Evolutionary conservation across 2,113 vertebrate species (phyloP), one percentile per base, ranked within the genome.

Genomic region (Sula dactylatra): DNA sequence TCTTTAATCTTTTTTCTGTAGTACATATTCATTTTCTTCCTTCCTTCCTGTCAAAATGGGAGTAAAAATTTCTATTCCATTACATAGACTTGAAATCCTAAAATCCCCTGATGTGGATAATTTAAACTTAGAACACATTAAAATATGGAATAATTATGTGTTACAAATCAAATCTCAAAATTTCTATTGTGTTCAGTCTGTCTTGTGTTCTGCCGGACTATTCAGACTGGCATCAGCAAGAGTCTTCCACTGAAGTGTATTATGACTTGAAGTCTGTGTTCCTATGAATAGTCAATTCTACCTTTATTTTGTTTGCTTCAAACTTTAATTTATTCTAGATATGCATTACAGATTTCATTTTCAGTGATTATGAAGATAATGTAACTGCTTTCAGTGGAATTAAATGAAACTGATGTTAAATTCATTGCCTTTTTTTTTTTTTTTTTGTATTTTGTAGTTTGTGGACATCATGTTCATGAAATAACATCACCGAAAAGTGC

Each of bases 241-340:
- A 77, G 11, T 27, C 67, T 81, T 82, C 56, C 6, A 15, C 49
- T 19, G 74, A 85, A 88, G 31, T 19, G 38, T 45, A 11, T 80
- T 72, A 61, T 73, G 85, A 44, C 59, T 64, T 59, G 47, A 74
- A 88, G 91, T 50, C 83, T 31, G 10, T 7, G 3, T 77, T 86
- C 36, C 67, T 89, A 61, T 92, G 79, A 61, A 89, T 73, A 81
- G 89, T 91, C 82, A 89, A 73, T 89, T 74, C 59, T 92, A 88
- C 49, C 44, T 31, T 88, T 86, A 44, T 85, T 97, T 95, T 90
- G 42, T 97, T 96, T 95, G 77, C 82, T 91, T 94, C 93, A 89
- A 90, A 86, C 69, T 79, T 94, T 58, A 94, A 94, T 96, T 91
- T 91, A 62, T 93, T 91, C 86, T 72, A 78, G 69, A 42, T 69